Percentiles rank a stretch among this genome's conserved stretches.
Conservation (phyloP, 2,888 invertebrate genomes). For the Hydraecia micacea region DNA sequence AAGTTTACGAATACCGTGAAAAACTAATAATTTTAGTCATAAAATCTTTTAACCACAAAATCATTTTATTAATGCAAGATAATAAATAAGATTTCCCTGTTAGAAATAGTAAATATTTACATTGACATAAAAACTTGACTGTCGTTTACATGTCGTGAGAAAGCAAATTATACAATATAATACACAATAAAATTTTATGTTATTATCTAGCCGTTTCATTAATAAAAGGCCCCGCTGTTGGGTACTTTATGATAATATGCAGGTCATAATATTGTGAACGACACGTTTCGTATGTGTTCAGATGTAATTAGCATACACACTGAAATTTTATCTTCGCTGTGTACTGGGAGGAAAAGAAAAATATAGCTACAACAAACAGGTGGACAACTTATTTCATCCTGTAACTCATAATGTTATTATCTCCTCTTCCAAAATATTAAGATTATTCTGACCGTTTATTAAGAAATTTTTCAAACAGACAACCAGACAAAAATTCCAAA, state of each 20-base stretch:
- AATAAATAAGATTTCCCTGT: slow-evolving; percentile 36
- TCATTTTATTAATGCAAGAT: slow-evolving; percentile 31
- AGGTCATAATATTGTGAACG: slow-evolving; percentile 58
- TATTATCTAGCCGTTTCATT: slow-evolving; percentile 58
- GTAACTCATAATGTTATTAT: neutral
- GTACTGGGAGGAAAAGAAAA: neutral
- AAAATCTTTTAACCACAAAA: slow-evolving; percentile 40
- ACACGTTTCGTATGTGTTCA: slow-evolving; percentile 45
- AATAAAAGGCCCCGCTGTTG: slow-evolving; percentile 54
- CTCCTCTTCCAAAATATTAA: neutral
- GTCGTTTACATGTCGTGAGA: slow-evolving; percentile 53
- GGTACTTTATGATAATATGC: slow-evolving; percentile 53
- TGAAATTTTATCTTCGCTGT: slow-evolving; percentile 16
- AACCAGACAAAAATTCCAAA: too few species aligned
- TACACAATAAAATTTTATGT: slow-evolving; percentile 62
- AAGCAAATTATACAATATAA: slow-evolving; percentile 54
- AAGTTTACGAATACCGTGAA: slow-evolving; percentile 31
- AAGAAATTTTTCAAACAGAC: too few species aligned
- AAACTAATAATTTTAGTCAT: slow-evolving; percentile 14
- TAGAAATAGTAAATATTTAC: slow-evolving; percentile 52
- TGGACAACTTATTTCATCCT: neutral
- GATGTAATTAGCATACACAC: slow-evolving; percentile 51
- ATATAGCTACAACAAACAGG: neutral
- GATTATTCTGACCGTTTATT: neutral
- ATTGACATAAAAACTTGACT: slow-evolving; percentile 50